Percentiles rank a stretch among this genome's conserved stretches.
Evolutionary conservation across 2,113 vertebrate genomes (phyloP).

Genomic region (Xiphophorus maculatus): DNA sequence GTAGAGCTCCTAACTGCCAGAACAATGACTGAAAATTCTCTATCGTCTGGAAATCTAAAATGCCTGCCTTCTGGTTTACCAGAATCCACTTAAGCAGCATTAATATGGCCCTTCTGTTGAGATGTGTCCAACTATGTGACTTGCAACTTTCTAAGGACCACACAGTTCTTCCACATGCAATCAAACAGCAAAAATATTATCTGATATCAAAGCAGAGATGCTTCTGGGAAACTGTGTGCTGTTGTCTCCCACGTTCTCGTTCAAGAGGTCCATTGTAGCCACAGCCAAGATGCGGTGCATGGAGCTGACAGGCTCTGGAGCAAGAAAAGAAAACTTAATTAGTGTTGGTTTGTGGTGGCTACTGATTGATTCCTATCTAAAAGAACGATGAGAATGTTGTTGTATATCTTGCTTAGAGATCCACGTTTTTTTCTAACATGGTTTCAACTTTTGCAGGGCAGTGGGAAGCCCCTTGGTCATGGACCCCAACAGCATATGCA

Average conservation of each 20-base stretch:
- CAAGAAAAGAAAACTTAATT: conserved; percentile 15
- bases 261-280: conserved; percentile 34
- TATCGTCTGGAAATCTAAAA: conserved; percentile 60
- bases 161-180: conserved; percentile 39
- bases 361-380: conserved; percentile 19
- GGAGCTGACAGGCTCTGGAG: conserved; percentile 29
- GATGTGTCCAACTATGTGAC: conserved; percentile 41
- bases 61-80: conserved; percentile 52
- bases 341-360: conserved; percentile 32
- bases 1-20: conserved; percentile 30
- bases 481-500: conserved; percentile 98
- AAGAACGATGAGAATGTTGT: background rate
- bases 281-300: conserved; percentile 46
- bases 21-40: conserved; percentile 32
- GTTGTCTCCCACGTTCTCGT: conserved; percentile 45
- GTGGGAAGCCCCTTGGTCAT: conserved; percentile 97
- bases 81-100: conserved; percentile 54
- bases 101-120: conserved; percentile 33
- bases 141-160: conserved; percentile 55
- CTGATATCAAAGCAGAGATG: conserved; percentile 42
- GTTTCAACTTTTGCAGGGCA: conserved; percentile 83
- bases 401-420: conserved; percentile 6
- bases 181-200: conserved; percentile 29
- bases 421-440: conserved; percentile 25
- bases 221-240: conserved; percentile 51